Percentiles rank a stretch among this genome's conserved stretches.
These are phyloP conservation scores for Drosophila littoralis DNA, from an alignment of 1,140 invertebrate genomes.

Conservation along the genomic window DNA sequence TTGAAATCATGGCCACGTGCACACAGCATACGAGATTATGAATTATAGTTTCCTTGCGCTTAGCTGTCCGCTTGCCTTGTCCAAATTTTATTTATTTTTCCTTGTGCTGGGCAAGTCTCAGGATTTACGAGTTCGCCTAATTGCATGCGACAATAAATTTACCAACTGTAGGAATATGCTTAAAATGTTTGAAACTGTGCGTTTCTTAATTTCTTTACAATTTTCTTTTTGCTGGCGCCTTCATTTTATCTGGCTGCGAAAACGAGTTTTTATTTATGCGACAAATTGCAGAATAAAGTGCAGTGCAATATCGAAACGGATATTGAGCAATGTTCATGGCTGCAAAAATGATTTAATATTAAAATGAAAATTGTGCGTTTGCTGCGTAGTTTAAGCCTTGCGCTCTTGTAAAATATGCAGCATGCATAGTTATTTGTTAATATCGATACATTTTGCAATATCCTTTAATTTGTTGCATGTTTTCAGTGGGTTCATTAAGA, in stretches of 20 bases:
- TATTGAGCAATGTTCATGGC: slow-evolving; percentile 59
- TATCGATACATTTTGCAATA: slow-evolving; percentile 29
- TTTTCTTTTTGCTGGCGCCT: slow-evolving; percentile 34
- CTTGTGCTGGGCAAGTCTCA: slow-evolving; percentile 54
- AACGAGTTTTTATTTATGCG: neutral
- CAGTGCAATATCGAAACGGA: slow-evolving; percentile 63
- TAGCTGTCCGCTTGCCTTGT: slow-evolving; percentile 29
- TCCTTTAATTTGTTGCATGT: slow-evolving; percentile 29
- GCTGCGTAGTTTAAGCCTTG: slow-evolving; percentile 6
- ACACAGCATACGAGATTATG: slow-evolving; percentile 61
- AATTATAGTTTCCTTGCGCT: slow-evolving; percentile 72
- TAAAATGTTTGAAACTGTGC: slow-evolving; percentile 53
- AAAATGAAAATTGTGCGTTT: slow-evolving; percentile 23
- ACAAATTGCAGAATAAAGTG: slow-evolving; percentile 65
- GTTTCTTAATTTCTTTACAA: slow-evolving; percentile 24
- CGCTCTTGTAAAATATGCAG: slow-evolving; percentile 1
- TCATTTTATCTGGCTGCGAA: slow-evolving; percentile 44
- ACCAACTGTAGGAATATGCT: slow-evolving; percentile 72
- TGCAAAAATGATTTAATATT: neutral
- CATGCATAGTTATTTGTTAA: slow-evolving; percentile 3
- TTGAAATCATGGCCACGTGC: slow-evolving; percentile 70
- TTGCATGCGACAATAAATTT: slow-evolving; percentile 77
- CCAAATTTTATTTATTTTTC: slow-evolving; percentile 74
- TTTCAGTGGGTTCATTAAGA: slow-evolving; percentile 26
- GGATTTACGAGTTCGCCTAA: slow-evolving; percentile 75